Evolutionary conservation across 2,888 invertebrate species (phyloP).

Genomic region (Cheilosia vulpina): DNA sequence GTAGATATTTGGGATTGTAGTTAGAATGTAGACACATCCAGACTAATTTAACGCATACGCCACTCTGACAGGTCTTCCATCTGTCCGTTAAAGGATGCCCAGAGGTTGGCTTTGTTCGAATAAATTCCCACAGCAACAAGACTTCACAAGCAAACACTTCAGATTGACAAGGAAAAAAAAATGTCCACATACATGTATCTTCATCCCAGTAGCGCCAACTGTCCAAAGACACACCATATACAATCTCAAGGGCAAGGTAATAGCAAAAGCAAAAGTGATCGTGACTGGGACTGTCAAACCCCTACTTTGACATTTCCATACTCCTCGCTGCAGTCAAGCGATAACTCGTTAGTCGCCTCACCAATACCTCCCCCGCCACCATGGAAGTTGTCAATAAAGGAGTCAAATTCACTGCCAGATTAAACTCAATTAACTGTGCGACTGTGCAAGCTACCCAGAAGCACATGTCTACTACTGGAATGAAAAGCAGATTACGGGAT

Average conservation of each 20-base stretch:
- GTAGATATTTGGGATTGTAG: too few relatives aligned
- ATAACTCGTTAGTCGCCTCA: slow-evolving; percentile 29
- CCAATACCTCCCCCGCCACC: slow-evolving; percentile 7
- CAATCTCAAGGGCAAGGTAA: slow-evolving; percentile 15
- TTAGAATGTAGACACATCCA: too few relatives aligned
- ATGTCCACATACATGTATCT: too few relatives aligned
- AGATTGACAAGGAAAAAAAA: too few relatives aligned
- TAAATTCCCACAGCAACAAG: too few relatives aligned
- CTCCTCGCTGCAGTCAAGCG: not conserved
- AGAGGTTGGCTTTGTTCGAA: too few relatives aligned
- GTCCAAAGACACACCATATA: not conserved
- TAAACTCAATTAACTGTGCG: slow-evolving; percentile 56
- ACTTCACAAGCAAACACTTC: too few relatives aligned
- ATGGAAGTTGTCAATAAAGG: slow-evolving; percentile 42
- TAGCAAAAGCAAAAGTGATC: slow-evolving; percentile 48
- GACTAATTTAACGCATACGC: too few relatives aligned
- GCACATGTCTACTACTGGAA: slow-evolving; percentile 31
- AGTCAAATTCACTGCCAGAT: slow-evolving; percentile 54
- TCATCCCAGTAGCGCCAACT: not conserved
- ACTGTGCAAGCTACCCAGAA: slow-evolving; percentile 15
- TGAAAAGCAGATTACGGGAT: slow-evolving; percentile 53
- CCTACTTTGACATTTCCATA: slow-evolving; percentile 35
- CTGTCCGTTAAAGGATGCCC: too few relatives aligned
- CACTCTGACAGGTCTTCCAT: too few relatives aligned
- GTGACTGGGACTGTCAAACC: slow-evolving; percentile 23